Conservation (phyloP, 2,888 invertebrate species). For the Diaprepes abbreviatus region DNA sequence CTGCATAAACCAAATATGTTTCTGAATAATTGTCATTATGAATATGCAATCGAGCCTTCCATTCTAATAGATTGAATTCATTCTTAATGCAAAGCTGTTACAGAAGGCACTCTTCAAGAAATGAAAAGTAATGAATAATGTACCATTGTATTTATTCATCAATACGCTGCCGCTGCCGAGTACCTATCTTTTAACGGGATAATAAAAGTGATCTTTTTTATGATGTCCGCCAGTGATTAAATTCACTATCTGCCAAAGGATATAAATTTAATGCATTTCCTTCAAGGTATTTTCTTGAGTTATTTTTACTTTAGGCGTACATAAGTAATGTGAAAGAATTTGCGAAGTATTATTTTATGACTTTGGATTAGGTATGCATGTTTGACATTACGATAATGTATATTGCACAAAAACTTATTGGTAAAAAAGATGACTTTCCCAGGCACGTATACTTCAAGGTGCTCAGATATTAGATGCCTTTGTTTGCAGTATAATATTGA, state of each 20-base stretch:
- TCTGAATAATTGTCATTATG: no score
- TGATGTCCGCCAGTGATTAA: conserved; percentile 34
- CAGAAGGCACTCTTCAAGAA: conserved; percentile 20
- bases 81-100: neutral
- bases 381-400: no score
- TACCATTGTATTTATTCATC: conserved; percentile 38
- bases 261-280: conserved; percentile 2
- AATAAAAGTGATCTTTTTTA: conserved; percentile 41
- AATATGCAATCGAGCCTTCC: conserved; percentile 1
- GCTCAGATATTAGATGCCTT: no score
- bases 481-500: no score
- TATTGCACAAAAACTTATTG: no score
- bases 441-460: no score
- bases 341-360: no score
- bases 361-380: no score
- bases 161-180: conserved; percentile 29
- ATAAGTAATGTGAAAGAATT: neutral
- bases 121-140: conserved; percentile 43
- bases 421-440: no score
- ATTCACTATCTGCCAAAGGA: conserved; percentile 33
- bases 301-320: neutral
- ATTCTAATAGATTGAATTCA: conserved; percentile 10
- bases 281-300: neutral
- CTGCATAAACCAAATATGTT: no score
- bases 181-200: conserved; percentile 24